Conservation (phyloP, 2,113 vertebrate genomes). For the Saimiri boliviensis region DNA sequence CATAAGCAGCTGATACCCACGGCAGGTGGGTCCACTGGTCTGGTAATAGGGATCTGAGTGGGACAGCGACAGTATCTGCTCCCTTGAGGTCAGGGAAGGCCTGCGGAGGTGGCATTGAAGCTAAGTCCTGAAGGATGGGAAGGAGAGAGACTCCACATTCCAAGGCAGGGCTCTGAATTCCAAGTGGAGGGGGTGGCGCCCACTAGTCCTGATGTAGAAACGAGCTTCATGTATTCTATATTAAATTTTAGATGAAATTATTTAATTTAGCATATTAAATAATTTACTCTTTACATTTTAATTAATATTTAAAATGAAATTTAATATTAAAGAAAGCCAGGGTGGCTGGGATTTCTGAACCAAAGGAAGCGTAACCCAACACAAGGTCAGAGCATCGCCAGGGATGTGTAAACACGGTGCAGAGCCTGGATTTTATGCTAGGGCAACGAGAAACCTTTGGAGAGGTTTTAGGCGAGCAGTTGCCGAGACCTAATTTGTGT, state of each 20-base stretch:
- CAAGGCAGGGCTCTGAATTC: not conserved
- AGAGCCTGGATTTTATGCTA: not conserved
- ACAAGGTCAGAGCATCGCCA: not conserved
- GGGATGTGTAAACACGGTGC: fast-evolving
- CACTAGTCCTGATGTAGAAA: no score
- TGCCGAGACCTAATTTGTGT: not conserved
- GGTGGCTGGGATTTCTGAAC: not conserved
- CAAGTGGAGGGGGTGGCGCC: not conserved
- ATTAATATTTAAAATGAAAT: not conserved
- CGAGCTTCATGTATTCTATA: not conserved
- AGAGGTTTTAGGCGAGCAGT: not conserved
- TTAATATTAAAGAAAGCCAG: not conserved
- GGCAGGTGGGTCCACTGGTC: not conserved
- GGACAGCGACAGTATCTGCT: fast-evolving
- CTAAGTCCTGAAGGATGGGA: not conserved
- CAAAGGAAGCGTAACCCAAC: not conserved
- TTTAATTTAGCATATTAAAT: slow-evolving; percentile 22
- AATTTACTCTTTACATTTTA: not conserved
- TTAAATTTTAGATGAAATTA: not conserved
- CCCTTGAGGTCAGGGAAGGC: not conserved
- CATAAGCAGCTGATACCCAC: fast-evolving
- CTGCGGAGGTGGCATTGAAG: not conserved
- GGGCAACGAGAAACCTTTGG: not conserved
- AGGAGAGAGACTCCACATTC: not conserved
- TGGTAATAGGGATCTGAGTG: not conserved